Base-by-base conservation (phyloP, 2,888 invertebrate species). In the Tetropium fuscum region DNA sequence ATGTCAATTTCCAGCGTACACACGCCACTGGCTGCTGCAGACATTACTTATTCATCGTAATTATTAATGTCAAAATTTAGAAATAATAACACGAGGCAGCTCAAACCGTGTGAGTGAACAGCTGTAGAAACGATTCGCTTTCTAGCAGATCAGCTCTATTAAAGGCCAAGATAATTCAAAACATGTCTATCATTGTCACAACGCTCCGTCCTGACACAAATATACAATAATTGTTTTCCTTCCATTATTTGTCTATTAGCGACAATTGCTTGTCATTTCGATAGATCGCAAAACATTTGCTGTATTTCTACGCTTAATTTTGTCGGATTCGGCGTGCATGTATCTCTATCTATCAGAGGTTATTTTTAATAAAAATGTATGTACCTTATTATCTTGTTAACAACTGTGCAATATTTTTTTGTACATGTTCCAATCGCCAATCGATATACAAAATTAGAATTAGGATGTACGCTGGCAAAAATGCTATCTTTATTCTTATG, bases 141-240 rank as follows among this genome's bases (percentile, higher is more conserved):
- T 57, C 60, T 63, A 68, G 64, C 74, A 73, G 75, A 77, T 77
- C 75, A 72, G 71, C 65, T 71, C 70, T 69, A 73, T 73, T 73
- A 70, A 70, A 68, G 68, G 73, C 71, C 71, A 75, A 72, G 76
- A 75, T 75, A 77, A 77, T 78, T 74, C 74, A 73, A 75, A 77
- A 77, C 74, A 75, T 74, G 78, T 77, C 78, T 68, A 73, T 78
- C 78, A 78, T 76, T 76, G 78, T 78, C 78, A 76, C 74, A 57
- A 43, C 41, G 47, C 44, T 18, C 20, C 27, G 44, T 59, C 65
- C 65, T 71, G 76, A 75, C 74, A 71, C 63, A 73, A 72, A 74
- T 72, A 72, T 70, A 70, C 71, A 72, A 76, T 78, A 78, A 78
- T 78, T 78, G 76, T 75, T 75, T 77, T 73, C 70, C 69, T 70